Evolutionary conservation across 2,797 vertebrate species (phyloP), one percentile per base, ranked within the genome.

Genomic region (Chloroceryle amazona): DNA sequence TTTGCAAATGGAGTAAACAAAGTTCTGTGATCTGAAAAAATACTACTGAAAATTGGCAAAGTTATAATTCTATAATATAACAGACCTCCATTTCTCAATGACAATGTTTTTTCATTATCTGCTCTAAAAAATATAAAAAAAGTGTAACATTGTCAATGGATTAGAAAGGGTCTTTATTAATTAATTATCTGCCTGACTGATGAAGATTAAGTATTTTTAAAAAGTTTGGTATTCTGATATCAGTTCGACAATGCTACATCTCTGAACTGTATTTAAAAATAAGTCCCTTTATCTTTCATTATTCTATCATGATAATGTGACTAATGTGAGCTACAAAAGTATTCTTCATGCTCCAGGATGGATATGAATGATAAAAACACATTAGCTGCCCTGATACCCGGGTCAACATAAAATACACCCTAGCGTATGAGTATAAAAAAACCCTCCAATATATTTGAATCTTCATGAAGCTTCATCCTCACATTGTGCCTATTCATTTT

Each of bases 161-260:
- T 96, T 97, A 91, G 89, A 96, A 97, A 96, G 41, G 6, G 83
- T 90, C 92, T 97, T 96, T 93, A 96, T 87, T 91, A 93, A 96
- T 96, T 91, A 92, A 96, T 96, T 97, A 96, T 96, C 96, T 96
- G 91, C 84, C 93, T 97, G 97, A 96, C 94, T 95, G 95, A 93
- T 96, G 93, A 97, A 98, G 78, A 93, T 94, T 96, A 98, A 96
- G 79, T 97, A 80, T 98, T 97, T 98, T 97, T 92, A 58, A 89
- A 90, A 96, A 97, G 90, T 92, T 90, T 82, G 75, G 70, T 94
- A 96, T 97, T 97, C 97, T 97, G 96, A 97, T 95, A 94, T 96
- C 95, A 84, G 81, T 97, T 94, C 82, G 83, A 96, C 94, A 97
- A 90, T 91, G 91, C 90, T 96, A 91, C 89, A 97, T 84, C 89